Evolutionary conservation across 1,140 invertebrate species (phyloP), one percentile per base, ranked within the genome.

Genomic region (Calephelis nemesis): DNA sequence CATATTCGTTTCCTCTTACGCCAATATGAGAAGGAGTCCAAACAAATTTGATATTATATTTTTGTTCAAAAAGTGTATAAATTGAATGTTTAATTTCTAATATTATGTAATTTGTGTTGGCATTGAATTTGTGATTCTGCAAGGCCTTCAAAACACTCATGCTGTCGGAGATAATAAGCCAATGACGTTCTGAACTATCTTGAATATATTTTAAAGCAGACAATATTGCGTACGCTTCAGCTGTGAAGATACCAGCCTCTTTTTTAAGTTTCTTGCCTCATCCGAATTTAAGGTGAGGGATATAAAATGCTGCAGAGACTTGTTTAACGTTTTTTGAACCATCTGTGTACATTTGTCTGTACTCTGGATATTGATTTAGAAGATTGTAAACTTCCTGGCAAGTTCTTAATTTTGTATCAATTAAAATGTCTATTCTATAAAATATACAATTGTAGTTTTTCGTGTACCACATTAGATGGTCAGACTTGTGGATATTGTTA

Each of bases 341-440:
- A 40, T 65, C 63, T 50, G 63, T 50, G 40, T 39, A 65, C 48
- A 65, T 10, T 7, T 9, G 39, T 39, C 40, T 65, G 19, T 39
- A 15, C 12, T 65, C 39, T 5, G 12, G 13, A 50, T 58, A 66
- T 15, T 42, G 5, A 7, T 49, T 42, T 15, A 66, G 9, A 7
- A 54, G 49, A 11, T 66, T n/a, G 54, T 66, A 66, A n/a, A 66
- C 50, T 66, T 58, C 50, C 15, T 58, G 11, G 47, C 54, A 40
- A 7, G 10, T 15, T 58, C 40, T 45, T 7, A 66, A 13, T 40
- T 15, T 45, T 6, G 30, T 9, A 13, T 66, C 42, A 54, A 60
- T 58, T 39, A 15, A 15, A 58, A 40, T 58, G 4, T 58, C 50
- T 8, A 19, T 45, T 9, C 19, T 15, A 54, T 10, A 54, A 15